Base-by-base conservation (phyloP, 2,797 vertebrate species). In the Trachurus trachurus region DNA sequence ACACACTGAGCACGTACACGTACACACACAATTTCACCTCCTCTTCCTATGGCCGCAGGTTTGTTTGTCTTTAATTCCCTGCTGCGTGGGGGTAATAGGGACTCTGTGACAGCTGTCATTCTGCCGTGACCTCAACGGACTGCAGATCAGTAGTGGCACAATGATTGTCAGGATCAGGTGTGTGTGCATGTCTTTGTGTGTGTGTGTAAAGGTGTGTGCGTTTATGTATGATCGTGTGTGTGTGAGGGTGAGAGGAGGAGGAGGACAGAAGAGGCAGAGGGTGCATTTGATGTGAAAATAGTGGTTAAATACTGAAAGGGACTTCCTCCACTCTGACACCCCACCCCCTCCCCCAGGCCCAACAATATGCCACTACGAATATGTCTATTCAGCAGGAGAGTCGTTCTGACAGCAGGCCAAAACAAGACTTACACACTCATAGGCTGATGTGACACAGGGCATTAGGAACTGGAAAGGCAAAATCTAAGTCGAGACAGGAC, bases 41-140 rank as follows among this genome's bases (percentile, higher is more conserved):
- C 76, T 84, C 81, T 86, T 85, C 63, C 84, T 78, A 61, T 90
- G 81, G 89, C 89, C 52, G 68, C 81, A 73, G 89, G 93, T 94
- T 95, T 95, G 94, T 96, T 95, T 95, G 93, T 93, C 91, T 95
- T 95, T 96, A 95, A 95, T 95, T 95, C 94, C 90, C 93, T 77
- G 76, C 84, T 86, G 92, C 81, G 78, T 87, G 88, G 76, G 87
- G 88, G 92, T 94, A 95, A 94, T 93, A 76, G 91, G 93, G 91
- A 89, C 88, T 86, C 81, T 80, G 92, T 94, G 95, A 95, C 94
- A 94, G 95, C 95, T 96, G 95, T 94, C 95, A 96, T 92, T 96
- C 94, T 82, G 76, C 84, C 16, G 52, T 94, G 94, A 94, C 94
- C 93, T 95, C 92, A 90, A 59, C 74, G 75, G 79, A 90, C 90